phyloP scores from a whole-genome alignment of 2,888 invertebrate species.

The Coecobrya sp. region DNA sequence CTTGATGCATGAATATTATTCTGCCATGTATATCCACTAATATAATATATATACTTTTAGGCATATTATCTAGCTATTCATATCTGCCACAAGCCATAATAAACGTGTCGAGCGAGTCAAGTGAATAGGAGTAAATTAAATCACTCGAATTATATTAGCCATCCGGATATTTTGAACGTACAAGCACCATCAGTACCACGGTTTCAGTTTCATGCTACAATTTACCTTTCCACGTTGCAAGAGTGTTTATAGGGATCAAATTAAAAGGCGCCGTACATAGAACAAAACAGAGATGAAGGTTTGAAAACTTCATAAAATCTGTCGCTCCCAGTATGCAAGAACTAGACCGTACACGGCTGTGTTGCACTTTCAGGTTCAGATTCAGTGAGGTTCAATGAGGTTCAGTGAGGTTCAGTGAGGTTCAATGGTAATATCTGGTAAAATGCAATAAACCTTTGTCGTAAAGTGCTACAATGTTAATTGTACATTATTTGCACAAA shows the following conservation, averaged over 20 bases:
- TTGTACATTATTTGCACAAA: too few species aligned
- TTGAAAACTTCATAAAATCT: constrained; percentile 25
- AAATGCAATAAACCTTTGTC: too few species aligned
- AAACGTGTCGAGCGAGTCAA: neutral
- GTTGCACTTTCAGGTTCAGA: too few species aligned
- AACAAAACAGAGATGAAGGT: neutral
- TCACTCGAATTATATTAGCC: neutral
- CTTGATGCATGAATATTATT: constrained; percentile 1
- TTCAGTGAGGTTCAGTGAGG: too few species aligned
- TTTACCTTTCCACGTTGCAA: neutral
- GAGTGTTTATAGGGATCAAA: neutral
- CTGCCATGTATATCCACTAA: neutral
- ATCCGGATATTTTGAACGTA: neutral
- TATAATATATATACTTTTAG: neutral
- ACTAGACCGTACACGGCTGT: constrained; percentile 25
- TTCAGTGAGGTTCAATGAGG: too few species aligned
- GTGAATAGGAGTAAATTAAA: constrained; percentile 39
- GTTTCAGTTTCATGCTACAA: constrained; percentile 27
- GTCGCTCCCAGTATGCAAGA: constrained; percentile 9
- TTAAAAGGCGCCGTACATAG: neutral
- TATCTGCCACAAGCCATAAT: constrained; percentile 20
- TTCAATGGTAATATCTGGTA: too few species aligned
- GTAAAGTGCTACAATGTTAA: too few species aligned
- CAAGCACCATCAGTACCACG: neutral
- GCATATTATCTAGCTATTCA: neutral